Evolutionary conservation across 2,888 invertebrate species (phyloP), one percentile per base, ranked within the genome.

Genomic region (Tricholauxania praeusta): DNA sequence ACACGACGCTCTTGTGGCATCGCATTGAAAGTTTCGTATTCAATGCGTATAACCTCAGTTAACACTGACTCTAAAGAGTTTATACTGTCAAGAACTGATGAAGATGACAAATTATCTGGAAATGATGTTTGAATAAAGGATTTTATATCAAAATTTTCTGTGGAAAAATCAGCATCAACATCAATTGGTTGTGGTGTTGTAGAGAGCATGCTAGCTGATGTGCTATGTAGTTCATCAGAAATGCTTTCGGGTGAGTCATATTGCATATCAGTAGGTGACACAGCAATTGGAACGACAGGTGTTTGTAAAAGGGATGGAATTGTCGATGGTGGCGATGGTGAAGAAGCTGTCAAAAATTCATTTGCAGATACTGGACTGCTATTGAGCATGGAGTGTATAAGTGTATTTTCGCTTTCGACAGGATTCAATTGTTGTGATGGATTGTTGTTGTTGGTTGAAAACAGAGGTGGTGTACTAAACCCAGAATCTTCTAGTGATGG

Each of bases 11-110:
- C 73, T 1, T 77, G 73, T 63, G 82, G 81, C 22, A 85, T 69
- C 65, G 82, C 80, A 60, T 84, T 85, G 28, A 95, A 89, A 82
- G 85, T 80, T 80, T 94, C 94, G 84, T 93, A 96, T 87, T 96
- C 96, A 74, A 96, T 88, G 80, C 94, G 94, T 77, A 96, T 95
- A 12, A 96, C 96, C 81, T 95, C 94, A 75, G 93, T 94, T 52
- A 96, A 87, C 80, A 96, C 94, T 0, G 94, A 93, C 83, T 95
- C 95, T 85, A 96, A 94, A 6, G 93, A 93, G 74, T 85, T 84
- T 57, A 84, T 83, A 70, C 82, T 82, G n/a, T 81, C 80, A 22
- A 76, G 76, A 8, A 78, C 77, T 62, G 75, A 77, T 19, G 77
- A 22, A 28, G 77, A 78, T 5, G 75, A 75, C 48, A 82, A 78